These are phyloP conservation scores for Actinia tenebrosa DNA, from an alignment of 64 coral and sea anemone genomes.

Conservation along the genomic window DNA sequence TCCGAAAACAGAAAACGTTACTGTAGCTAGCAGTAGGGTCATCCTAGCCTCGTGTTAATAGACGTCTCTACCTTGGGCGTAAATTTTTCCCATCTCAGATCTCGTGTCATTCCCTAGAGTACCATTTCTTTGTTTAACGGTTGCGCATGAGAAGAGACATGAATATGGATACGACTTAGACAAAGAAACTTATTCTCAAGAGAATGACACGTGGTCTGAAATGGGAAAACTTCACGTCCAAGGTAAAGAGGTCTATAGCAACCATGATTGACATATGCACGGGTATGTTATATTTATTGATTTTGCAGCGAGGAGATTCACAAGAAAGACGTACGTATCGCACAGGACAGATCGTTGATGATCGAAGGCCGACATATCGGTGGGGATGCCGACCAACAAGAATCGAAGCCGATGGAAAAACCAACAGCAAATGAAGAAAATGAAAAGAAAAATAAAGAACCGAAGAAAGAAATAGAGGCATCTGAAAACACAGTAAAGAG, in stretches of 20 bases:
- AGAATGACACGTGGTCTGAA: no score
- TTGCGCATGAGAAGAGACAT: no score
- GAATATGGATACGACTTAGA: no score
- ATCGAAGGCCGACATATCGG: slow-evolving; percentile 70
- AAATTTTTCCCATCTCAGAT: no score
- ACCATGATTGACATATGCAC: neutral
- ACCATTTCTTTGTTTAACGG: no score
- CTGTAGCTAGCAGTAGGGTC: no score
- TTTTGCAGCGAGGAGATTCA: slow-evolving; percentile 38
- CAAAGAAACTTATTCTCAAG: no score
- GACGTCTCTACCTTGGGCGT: no score
- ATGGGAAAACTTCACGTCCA: no score
- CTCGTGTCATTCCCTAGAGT: no score
- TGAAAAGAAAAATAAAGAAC: neutral
- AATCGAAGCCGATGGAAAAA: neutral
- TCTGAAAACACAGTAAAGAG: neutral
- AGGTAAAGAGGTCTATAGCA: neutral
- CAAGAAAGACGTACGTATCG: slow-evolving; percentile 59
- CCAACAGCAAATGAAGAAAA: neutral
- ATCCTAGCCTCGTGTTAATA: no score
- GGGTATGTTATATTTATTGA: neutral
- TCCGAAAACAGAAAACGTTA: no score
- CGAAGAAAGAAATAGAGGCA: neutral
- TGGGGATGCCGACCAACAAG: slow-evolving; percentile 11
- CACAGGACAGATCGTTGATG: slow-evolving; percentile 65